Conservation (phyloP, 2,113 vertebrate species). For the Nymphicus hollandicus region DNA sequence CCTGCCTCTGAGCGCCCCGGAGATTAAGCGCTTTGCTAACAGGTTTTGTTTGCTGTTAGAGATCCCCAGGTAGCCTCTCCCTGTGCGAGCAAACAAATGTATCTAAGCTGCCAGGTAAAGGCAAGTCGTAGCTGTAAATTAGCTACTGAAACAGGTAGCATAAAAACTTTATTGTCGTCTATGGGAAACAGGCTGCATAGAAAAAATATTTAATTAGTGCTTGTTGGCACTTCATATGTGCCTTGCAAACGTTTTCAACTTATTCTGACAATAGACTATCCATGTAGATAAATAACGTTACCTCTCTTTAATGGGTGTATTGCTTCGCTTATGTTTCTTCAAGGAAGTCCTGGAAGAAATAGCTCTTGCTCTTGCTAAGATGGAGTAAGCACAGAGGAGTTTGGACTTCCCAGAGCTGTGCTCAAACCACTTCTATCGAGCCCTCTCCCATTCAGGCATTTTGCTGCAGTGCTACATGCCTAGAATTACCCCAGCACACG, state of each 20-base stretch:
- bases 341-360: not conserved
- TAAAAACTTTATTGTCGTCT: not conserved
- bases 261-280: not conserved
- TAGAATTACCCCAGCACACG: not conserved
- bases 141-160: not conserved
- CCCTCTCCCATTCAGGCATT: not conserved
- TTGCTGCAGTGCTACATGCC: accelerated
- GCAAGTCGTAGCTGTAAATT: not conserved
- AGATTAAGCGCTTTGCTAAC: not conserved
- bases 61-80: not conserved
- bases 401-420: not conserved
- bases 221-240: not conserved
- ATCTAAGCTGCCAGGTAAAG: not conserved
- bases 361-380: not conserved
- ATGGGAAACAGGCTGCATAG: not conserved
- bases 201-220: not conserved
- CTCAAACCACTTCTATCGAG: not conserved
- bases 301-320: not conserved
- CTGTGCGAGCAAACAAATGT: not conserved
- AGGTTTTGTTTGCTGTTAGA: not conserved
- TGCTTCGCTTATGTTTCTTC: not conserved
- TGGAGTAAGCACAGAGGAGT: not conserved
- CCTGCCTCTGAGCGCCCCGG: not conserved
- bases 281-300: not conserved
- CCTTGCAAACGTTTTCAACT: not conserved